Base-by-base conservation (phyloP, 2,113 vertebrate genomes). In the Apus apus region DNA sequence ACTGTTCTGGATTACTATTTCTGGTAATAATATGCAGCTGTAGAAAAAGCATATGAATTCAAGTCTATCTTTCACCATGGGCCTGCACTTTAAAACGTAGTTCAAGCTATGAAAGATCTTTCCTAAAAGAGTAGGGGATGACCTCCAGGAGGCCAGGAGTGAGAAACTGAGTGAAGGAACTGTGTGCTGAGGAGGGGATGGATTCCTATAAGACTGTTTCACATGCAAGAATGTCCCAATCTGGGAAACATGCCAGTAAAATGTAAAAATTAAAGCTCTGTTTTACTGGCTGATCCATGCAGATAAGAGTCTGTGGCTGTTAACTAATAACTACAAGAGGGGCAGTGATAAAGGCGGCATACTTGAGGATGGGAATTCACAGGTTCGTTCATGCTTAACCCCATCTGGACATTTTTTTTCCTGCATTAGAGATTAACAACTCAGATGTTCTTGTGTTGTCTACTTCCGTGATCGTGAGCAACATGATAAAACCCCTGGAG, bases 261-360 rank as follows among this genome's bases (percentile, higher is more conserved):
- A 93, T 90, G 76, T 92, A 92, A 96, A 43, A 97, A 96, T 87
- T 95, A 89, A 94, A 96, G 87, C 93, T 94, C 94, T 97, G 95
- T 95, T 95, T 92, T 89, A 77, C 70, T 85, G 93, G 18, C 93
- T 54, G 93, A 95, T 95, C 66, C 89, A 34, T 0, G 10, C 89
- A 95, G 95, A 97, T 96, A 97, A 96, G 81, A 87, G 94, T 64
- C 84, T 92, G 74, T 68, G 89, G 66, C 94, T 95, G 95, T 95
- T 97, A 96, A 91, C 93, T 95, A 97, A 40, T 94, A 95, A 95
- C 95, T 94, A 79, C 62, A 66, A 85, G 93, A 95, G 84, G 60
- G 58, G 54, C 61, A 94, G 58, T 82, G 94, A 91, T 93, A 93
- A 92, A 96, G 87, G 70, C 9, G 0, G 80, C 66, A 23, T 93